Base-by-base conservation (phyloP, 1,140 invertebrate species). In the Galleria mellonella region DNA sequence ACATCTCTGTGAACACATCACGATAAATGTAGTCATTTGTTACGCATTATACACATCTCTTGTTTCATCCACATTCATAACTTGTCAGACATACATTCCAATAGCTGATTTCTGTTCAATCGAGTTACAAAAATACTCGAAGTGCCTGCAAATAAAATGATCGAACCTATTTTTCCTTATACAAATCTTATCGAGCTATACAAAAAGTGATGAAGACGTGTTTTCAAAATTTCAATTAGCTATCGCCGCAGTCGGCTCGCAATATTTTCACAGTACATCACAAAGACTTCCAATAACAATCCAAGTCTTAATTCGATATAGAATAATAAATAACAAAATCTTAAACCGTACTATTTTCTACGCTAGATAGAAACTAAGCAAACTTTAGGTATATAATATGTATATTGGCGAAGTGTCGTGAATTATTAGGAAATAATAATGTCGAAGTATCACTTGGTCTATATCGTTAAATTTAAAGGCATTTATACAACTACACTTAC, bases 271-370 rank as follows among this genome's bases (percentile, higher is more conserved):
- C 40, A 61, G 52, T 50, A 56, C 65, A 71, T 68, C 64, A 69
- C 59, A 68, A 53, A 53, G 54, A 69, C 60, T 52, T 40, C 53
- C 36, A 41, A n/a, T 55, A 78, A 75, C 72, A 73, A 75, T 55
- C 47, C 58, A 75, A 74, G 63, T 72, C 71, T 74, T 73, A 69
- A 54, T 65, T 67, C 59, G 56, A 74, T 70, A 67, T 75, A 81
- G 67, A 74, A 79, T 43, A 55, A 55, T 81, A 81, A 81, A 81
- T 81, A 81, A 81, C 73, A 81, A 81, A 81, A 76, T 51, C 72
- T 74, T 77, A 81, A 50, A 69, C 53, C 48, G 30, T 57, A 62
- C 43, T 65, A 67, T 57, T 52, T 46, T 63, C 68, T 81, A 78
- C 51, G 51, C 73, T 81, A 81, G 64, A 74, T 63, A 69, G 58